Conservation (phyloP, 2,888 invertebrate genomes). For the Antitype chi region DNA sequence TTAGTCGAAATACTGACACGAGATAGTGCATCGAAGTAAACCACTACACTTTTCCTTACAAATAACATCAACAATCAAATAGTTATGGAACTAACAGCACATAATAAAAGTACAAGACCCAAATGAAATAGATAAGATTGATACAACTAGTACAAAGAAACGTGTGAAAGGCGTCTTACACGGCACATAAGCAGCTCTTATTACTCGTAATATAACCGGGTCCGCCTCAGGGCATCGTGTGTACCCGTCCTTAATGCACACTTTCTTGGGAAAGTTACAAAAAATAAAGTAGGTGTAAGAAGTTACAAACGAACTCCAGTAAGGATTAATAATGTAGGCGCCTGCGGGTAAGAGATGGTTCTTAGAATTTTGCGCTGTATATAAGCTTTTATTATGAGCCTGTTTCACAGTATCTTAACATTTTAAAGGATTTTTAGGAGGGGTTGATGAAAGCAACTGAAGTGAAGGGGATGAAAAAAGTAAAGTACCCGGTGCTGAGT, state of each 20-base stretch:
- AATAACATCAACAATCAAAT: conserved; percentile 7
- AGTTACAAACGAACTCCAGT: conserved; percentile 53
- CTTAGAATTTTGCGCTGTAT: conserved; percentile 39
- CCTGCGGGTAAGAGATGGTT: conserved; percentile 47
- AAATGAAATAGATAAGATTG: conserved; percentile 48
- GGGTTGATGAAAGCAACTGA: neutral
- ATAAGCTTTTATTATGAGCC: conserved; percentile 28
- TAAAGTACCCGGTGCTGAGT: neutral
- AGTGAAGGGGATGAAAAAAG: neutral
- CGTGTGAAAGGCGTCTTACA: conserved; percentile 51
- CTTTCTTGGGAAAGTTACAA: conserved; percentile 69
- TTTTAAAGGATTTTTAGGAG: conserved; percentile 4
- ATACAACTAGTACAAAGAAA: conserved; percentile 37
- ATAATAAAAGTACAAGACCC: conserved; percentile 31
- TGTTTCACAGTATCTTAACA: conserved; percentile 9
- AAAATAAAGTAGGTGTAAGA: conserved; percentile 64
- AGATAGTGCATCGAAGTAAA: neutral
- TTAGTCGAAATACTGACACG: neutral
- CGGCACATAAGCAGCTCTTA: conserved; percentile 45
- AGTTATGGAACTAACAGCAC: conserved; percentile 11
- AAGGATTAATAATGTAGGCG: conserved; percentile 59
- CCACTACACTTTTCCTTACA: neutral
- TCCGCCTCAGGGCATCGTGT: conserved; percentile 67
- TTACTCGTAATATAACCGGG: conserved; percentile 57
- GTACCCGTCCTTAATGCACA: conserved; percentile 65